Conservation (phyloP, 2,797 vertebrate genomes). For the Vultur gryphus region DNA sequence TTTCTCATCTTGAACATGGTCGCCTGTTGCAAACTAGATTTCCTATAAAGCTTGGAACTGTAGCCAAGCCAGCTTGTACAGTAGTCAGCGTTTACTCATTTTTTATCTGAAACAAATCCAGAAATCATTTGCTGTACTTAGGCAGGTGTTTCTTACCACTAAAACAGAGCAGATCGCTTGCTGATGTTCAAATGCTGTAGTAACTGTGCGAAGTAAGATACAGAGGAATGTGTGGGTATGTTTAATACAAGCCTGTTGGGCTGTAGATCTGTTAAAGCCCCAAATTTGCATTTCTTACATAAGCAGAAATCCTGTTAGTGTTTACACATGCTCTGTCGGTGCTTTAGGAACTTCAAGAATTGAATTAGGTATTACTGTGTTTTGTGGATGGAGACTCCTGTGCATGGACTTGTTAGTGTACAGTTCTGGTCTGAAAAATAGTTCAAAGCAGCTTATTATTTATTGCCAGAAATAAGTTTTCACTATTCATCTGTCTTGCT, state of each 20-base stretch:
- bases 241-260: background rate
- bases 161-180: background rate
- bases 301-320: background rate
- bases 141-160: background rate
- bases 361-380: background rate
- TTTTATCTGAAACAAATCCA: background rate
- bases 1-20: background rate
- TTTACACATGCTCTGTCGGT: background rate
- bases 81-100: background rate
- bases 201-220: background rate
- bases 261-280: background rate
- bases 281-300: conserved; percentile 1
- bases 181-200: background rate
- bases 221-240: background rate
- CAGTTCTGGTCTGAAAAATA: background rate
- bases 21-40: background rate
- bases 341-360: background rate
- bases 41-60: background rate
- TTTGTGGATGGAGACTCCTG: background rate
- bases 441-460: background rate
- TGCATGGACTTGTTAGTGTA: background rate
- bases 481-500: background rate
- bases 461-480: background rate
- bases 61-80: background rate
- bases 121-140: background rate